Evolutionary conservation across 2,797 vertebrate species (phyloP).

Genomic region (Rhinogobio ventralis): DNA sequence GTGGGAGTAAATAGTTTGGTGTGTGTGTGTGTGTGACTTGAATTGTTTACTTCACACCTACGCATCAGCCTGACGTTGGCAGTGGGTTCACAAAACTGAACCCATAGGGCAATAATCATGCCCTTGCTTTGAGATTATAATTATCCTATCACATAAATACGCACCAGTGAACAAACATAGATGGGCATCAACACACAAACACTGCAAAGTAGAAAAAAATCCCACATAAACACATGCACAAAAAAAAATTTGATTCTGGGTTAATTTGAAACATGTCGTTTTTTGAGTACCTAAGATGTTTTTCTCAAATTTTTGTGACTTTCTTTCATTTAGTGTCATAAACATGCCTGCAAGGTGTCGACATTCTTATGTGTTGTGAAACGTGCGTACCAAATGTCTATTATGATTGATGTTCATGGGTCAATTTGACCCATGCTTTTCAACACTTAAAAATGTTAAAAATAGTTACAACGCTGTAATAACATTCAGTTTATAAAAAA

Average conservation of each 20-base stretch:
- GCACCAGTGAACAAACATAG: constrained; percentile 56
- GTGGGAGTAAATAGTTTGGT: constrained; percentile 74
- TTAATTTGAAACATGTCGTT: neutral
- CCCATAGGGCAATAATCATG: constrained; percentile 52
- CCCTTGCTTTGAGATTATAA: constrained; percentile 52
- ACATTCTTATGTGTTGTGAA: neutral
- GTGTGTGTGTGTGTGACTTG: constrained; percentile 41
- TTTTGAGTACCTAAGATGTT: neutral
- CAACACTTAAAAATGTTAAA: neutral
- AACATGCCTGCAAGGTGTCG: neutral
- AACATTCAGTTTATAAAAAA: neutral
- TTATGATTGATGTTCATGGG: neutral
- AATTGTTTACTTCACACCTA: constrained; percentile 50
- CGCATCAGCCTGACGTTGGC: constrained; percentile 38
- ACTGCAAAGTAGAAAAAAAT: constrained; percentile 42
- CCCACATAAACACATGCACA: neutral
- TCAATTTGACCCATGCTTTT: neutral
- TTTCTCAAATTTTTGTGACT: neutral
- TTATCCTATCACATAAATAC: constrained; percentile 54
- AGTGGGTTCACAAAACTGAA: constrained; percentile 46
- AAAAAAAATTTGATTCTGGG: neutral
- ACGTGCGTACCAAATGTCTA: neutral
- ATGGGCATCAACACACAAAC: constrained; percentile 32
- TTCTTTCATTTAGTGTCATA: neutral
- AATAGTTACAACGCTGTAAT: neutral